Base-by-base conservation (phyloP, 2,113 vertebrate genomes). In the Salminus brasiliensis region DNA sequence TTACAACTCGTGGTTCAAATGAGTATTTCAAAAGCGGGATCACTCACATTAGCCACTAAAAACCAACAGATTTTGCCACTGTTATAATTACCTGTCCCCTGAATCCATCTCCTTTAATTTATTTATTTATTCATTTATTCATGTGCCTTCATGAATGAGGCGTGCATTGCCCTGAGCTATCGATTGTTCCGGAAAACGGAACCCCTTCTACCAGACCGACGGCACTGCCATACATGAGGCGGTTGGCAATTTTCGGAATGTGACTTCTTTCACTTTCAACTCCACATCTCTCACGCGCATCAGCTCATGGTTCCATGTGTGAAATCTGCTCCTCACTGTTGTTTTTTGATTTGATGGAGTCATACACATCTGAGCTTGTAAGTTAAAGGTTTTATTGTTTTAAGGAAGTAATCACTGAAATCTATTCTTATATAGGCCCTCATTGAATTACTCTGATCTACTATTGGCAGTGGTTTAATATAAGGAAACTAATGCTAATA, bases 51-150 rank as follows among this genome's bases (percentile, higher is more conserved):
- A 49, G 2, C 18, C 16, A 21, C 47, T 49, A 49, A 49, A 49
- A 49, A 49, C 47, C 47, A 49, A 49, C 47, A 49, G 47, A 49
- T 49, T 49, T 49, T 6, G 47, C 47, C 18, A 49, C 47, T 12
- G 57, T 30, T 60, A 13, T 60, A 60, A 60, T 60, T 60, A 27
- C 57, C 27, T 29, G 27, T 60, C 25, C 57, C 25, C 57, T 30
- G 11, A 70, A 49, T 70, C 47, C 68, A 71, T 29, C 49, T 74
- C 41, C 13, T 7, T 32, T 71, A 30, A 59, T 59, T 59, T 21
- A 45, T 63, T 62, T 47, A 63, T 47, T 47, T 11, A 63, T 74
- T 47, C 15, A 63, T 63, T 63, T 15, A 47, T 74, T 18, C 21
- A 43, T 63, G 21, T 60, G 7, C 23, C 34, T 43, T 60, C 3